Percentiles rank a stretch among this genome's conserved stretches.
Conservation (phyloP, 2,888 invertebrate genomes). For the Agrenia bidenticulata region DNA sequence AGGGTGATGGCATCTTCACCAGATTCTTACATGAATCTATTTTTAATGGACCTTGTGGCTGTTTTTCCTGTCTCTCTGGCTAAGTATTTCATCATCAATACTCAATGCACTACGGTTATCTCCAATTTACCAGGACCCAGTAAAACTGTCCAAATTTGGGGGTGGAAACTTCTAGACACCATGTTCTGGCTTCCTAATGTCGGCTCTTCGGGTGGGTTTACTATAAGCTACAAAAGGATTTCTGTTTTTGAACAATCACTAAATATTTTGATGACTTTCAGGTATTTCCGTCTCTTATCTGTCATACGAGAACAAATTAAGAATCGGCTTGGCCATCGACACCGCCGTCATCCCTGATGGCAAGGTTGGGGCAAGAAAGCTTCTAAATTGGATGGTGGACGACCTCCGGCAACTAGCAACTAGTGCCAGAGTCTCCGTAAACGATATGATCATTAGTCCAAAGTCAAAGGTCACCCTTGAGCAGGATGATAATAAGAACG, state of each 20-base stretch:
- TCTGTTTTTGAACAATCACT: too few species aligned
- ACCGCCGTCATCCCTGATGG: slow-evolving; percentile 42
- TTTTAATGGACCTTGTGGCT: slow-evolving; percentile 41
- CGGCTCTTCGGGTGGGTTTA: slow-evolving; percentile 36
- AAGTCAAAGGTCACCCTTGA: neutral
- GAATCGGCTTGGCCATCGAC: slow-evolving; percentile 48
- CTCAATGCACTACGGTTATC: slow-evolving; percentile 45
- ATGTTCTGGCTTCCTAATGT: slow-evolving; percentile 51
- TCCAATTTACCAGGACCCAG: slow-evolving; percentile 48
- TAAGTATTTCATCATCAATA: slow-evolving; percentile 42
- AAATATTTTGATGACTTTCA: slow-evolving; percentile 8
- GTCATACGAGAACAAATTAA: slow-evolving; percentile 41
- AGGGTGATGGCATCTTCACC: slow-evolving; percentile 41
- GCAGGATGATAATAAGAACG: neutral
- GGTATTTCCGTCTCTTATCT: slow-evolving; percentile 47
- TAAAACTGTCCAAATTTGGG: slow-evolving; percentile 41
- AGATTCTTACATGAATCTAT: slow-evolving; percentile 46
- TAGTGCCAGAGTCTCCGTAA: slow-evolving; percentile 2
- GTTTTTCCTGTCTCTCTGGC: slow-evolving; percentile 41
- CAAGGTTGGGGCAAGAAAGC: slow-evolving; percentile 31
- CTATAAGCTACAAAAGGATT: too few species aligned
- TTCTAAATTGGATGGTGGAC: slow-evolving; percentile 32
- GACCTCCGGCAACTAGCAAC: slow-evolving; percentile 33
- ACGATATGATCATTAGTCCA: neutral
- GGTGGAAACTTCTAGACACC: slow-evolving; percentile 37